Evolutionary conservation across 1,140 invertebrate species (phyloP).

Genomic region (Conopomorpha cramerella): DNA sequence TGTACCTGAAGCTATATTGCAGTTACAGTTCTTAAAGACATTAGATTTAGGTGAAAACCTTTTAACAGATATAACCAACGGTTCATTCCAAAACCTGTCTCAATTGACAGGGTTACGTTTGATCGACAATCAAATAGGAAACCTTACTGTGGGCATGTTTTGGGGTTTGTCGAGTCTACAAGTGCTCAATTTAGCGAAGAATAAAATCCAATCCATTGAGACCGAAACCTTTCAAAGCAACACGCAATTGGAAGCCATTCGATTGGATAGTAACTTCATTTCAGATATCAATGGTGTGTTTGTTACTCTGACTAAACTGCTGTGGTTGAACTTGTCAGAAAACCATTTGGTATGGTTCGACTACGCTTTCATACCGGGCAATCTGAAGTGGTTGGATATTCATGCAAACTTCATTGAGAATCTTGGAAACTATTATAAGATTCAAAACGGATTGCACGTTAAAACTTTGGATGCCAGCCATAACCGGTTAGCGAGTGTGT

Average conservation of each 20-base stretch:
- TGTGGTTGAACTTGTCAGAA: constrained; percentile 85
- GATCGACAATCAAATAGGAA: constrained; percentile 80
- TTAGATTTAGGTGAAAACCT: constrained; percentile 82
- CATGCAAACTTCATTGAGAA: constrained; percentile 80
- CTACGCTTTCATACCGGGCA: constrained; percentile 76
- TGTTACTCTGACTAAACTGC: constrained; percentile 70
- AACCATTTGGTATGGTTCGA: constrained; percentile 83
- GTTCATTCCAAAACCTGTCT: constrained; percentile 73
- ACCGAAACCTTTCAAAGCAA: constrained; percentile 76
- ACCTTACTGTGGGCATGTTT: constrained; percentile 74
- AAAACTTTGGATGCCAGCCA: constrained; percentile 81
- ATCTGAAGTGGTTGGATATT: constrained; percentile 81
- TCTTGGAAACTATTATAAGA: constrained; percentile 73
- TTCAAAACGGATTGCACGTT: constrained; percentile 63
- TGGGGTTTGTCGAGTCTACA: constrained; percentile 72
- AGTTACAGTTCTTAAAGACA: constrained; percentile 76
- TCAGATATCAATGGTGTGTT: constrained; percentile 79
- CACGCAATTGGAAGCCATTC: constrained; percentile 76
- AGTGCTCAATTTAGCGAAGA: constrained; percentile 81
- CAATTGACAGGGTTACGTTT: constrained; percentile 78
- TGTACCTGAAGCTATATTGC: constrained; percentile 75
- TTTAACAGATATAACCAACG: constrained; percentile 74
- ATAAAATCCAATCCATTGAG: constrained; percentile 77
- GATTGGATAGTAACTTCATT: constrained; percentile 79
- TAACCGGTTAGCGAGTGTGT: constrained; percentile 75